Conservation (phyloP, 2,797 vertebrate species). For the Rhincodon typus region DNA sequence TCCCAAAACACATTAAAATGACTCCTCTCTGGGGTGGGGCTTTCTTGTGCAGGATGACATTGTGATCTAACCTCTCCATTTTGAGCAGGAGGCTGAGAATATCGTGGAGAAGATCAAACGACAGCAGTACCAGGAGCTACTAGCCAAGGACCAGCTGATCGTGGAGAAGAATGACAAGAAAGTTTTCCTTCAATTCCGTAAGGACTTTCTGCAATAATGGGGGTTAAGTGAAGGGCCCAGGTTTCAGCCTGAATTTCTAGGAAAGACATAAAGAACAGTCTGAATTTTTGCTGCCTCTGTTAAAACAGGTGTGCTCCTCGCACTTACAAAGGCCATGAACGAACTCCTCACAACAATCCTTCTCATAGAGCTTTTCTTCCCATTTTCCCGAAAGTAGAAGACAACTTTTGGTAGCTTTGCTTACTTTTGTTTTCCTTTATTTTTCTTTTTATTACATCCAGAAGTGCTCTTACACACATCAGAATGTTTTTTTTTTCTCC, state of each 20-base stretch:
- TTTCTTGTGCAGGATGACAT: not conserved
- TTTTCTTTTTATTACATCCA: too few species aligned
- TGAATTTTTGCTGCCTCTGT: not conserved
- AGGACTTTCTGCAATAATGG: conserved; percentile 45
- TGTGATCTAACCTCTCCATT: conserved; percentile 11
- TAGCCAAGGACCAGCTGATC: conserved; percentile 80
- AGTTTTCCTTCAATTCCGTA: conserved; percentile 87
- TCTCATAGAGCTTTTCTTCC: not conserved
- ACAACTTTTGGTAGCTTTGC: not conserved
- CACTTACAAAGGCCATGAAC: not conserved
- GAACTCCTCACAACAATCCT: not conserved
- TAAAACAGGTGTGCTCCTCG: not conserved
- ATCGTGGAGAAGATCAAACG: conserved; percentile 90
- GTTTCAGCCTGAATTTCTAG: not conserved
- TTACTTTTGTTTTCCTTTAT: too few species aligned
- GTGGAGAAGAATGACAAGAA: conserved; percentile 73
- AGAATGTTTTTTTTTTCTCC: too few species aligned
- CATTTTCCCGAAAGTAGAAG: not conserved
- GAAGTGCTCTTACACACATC: too few species aligned
- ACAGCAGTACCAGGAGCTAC: conserved; percentile 84
- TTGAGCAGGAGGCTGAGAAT: conserved; percentile 85
- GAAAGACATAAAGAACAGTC: not conserved
- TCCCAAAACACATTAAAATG: not conserved
- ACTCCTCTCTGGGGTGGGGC: not conserved
- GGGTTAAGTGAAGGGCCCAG: not conserved